Conservation (phyloP, 1,140 invertebrate species). For the Gonioctena quinquepunctata region DNA sequence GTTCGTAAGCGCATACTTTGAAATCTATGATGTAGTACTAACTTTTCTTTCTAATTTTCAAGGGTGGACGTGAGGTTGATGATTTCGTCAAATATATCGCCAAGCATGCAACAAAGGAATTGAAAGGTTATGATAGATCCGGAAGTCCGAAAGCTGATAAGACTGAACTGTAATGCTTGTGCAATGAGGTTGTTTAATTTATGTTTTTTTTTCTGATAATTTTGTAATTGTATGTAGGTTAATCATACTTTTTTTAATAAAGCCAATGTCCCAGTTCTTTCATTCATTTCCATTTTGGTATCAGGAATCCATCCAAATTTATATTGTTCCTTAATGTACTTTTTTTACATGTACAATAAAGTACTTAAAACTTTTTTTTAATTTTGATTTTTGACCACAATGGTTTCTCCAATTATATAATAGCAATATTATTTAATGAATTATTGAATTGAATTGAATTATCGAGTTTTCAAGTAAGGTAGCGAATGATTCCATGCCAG, state of each 20-base stretch:
- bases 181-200: neutral
- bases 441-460: too few species aligned
- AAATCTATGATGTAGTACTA: neutral
- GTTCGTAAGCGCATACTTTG: neutral
- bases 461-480: too few species aligned
- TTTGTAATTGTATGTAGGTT: slow-evolving; percentile 12
- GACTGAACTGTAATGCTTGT: slow-evolving; percentile 67
- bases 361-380: too few species aligned
- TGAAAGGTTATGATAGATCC: slow-evolving; percentile 86
- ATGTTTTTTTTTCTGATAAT: neutral
- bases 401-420: too few species aligned
- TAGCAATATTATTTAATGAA: too few species aligned
- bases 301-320: too few species aligned
- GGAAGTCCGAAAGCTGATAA: slow-evolving; percentile 80
- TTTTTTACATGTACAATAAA: too few species aligned
- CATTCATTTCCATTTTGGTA: neutral
- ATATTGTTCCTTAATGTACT: too few species aligned
- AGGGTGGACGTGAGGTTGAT: slow-evolving; percentile 90
- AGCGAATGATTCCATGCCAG: too few species aligned
- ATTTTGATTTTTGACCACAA: too few species aligned
- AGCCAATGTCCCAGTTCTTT: neutral
- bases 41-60: slow-evolving; percentile 47
- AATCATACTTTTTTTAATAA: slow-evolving; percentile 2
- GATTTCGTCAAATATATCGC: slow-evolving; percentile 97
- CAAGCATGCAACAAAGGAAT: slow-evolving; percentile 85